Base-by-base conservation (phyloP, 1,140 invertebrate genomes). In the Eueides isabella region DNA sequence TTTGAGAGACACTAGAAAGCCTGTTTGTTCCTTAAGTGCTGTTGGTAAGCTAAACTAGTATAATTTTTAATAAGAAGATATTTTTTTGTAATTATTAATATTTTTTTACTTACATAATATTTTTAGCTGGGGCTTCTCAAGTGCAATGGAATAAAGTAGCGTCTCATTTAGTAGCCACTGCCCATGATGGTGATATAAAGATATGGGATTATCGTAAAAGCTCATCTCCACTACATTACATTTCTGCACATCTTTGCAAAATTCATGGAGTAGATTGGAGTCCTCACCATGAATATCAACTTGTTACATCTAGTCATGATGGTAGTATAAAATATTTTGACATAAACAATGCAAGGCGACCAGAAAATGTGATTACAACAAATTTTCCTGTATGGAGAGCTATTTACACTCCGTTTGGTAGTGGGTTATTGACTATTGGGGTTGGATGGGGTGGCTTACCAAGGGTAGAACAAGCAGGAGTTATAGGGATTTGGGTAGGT, bases 211-310 rank as follows among this genome's bases (percentile, higher is more conserved):
- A 97, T 80, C 94, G 98, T 78, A 98, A 98, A 94, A 95, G 96
- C 64, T 96, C 96, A 62, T 95, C 96, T 71, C 98, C 98, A 2
- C 94, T 98, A 1, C 97, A 98, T 83, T 99, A 99, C 81, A 98
- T 99, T 79, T 96, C 98, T 30, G 98, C 98, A 9, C 98, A 99
- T 95, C 93, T 98, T 66, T 96, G 97, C 71, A 98, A 97, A 94
- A 98, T 99, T 76, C 97, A 98, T 91, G 97, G 98, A 71, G 95
- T 99, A 44, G 98, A 99, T 88, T 99, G 98, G 98, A 98, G 96
- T 94, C 97, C 97, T 30, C 95, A 95, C 77, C 95, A 96, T 81
- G 97, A 98, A 93, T 96, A 97, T 82, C 96, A 97, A 81, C 90
- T 99, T 70, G 97, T 97, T n/a, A 98, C 98, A 1, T 97, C 97